Base-by-base conservation (phyloP, 2,888 invertebrate genomes). In the Eilema sororculum region DNA sequence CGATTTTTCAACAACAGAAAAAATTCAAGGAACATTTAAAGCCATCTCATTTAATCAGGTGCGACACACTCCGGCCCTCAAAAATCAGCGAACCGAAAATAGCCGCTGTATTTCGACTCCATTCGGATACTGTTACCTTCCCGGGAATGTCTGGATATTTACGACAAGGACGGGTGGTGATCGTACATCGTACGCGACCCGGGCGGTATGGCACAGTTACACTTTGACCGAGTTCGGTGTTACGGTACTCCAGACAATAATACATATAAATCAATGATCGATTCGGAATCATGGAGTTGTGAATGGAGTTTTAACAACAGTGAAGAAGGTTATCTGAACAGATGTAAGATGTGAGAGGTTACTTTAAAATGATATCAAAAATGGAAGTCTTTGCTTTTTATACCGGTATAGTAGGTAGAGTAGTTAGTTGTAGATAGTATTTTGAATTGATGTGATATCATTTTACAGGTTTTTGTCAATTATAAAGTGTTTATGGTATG, bases 201-300 rank as follows among this genome's bases (percentile, higher is more conserved):
- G 84, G 89, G 93, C 79, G 90, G 92, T 84, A 87, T 93, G 93
- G 83, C 94, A 91, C 93, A 89, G 86, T 91, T 92, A 89, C 90
- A 84, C 86, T 87, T 80, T 91, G 89, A 91, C 93, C 91, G 86
- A 91, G 72, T 83, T 79, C 66, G 46, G 60, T 30, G 52, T 78
- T 87, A 87, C 89, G 89, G 87, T 86, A 86, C 86, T 78, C 78
- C 25, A 25, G 28, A 70, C 30, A 69, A 74, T 78, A 78, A 77
- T 30, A 56, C 78, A 68, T 62, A 79, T 79, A 76, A 80, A 76
- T 77, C 61, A 33, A 58, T 37, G 12, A 57, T 65, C 66, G 67
- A 74, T 68, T 46, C 52, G 30, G 57, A 65, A 80, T 69, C 71
- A 57, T 63, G 16, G 20, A 12, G 61, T 62, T 57, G 24, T 57